phyloP scores from a whole-genome alignment of 2,888 invertebrate species.

The Netelia fuscicornis region DNA sequence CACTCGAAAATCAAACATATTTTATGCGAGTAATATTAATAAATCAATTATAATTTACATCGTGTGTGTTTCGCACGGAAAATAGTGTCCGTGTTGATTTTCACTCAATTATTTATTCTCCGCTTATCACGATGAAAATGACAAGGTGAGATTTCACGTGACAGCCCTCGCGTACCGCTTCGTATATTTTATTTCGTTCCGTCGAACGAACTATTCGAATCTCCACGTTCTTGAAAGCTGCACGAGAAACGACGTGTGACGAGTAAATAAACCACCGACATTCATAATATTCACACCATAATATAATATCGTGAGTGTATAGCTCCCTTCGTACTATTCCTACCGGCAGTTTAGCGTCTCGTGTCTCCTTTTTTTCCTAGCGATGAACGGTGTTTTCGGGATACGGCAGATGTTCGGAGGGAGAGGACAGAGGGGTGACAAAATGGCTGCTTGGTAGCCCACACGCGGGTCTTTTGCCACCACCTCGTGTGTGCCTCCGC shows the following conservation, averaged over 20 bases:
- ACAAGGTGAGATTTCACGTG: too few species aligned
- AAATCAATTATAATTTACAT: too few species aligned
- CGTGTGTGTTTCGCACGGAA: too few species aligned
- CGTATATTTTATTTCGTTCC: neutral
- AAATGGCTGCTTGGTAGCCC: slow-evolving; percentile 73
- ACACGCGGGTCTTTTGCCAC: slow-evolving; percentile 44
- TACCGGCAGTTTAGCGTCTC: slow-evolving; percentile 51
- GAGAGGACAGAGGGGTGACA: slow-evolving; percentile 71
- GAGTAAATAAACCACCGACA: slow-evolving; percentile 76
- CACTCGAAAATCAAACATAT: neutral
- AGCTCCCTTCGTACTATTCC: slow-evolving; percentile 52
- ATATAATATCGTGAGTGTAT: slow-evolving; percentile 48
- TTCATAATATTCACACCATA: slow-evolving; percentile 68
- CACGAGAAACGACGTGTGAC: slow-evolving; percentile 51
- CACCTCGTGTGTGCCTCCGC: slow-evolving; percentile 39
- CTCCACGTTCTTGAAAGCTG: neutral
- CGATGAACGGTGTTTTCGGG: slow-evolving; percentile 50
- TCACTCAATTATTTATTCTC: too few species aligned
- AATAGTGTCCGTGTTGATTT: too few species aligned
- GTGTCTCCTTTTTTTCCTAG: slow-evolving; percentile 43
- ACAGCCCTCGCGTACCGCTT: neutral
- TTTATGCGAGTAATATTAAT: too few species aligned
- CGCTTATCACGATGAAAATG: too few species aligned
- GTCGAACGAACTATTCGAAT: neutral
- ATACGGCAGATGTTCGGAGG: slow-evolving; percentile 76